Base-by-base conservation (phyloP, 92 coral and sea anemone genomes). In the Virgularia gustaviana region DNA sequence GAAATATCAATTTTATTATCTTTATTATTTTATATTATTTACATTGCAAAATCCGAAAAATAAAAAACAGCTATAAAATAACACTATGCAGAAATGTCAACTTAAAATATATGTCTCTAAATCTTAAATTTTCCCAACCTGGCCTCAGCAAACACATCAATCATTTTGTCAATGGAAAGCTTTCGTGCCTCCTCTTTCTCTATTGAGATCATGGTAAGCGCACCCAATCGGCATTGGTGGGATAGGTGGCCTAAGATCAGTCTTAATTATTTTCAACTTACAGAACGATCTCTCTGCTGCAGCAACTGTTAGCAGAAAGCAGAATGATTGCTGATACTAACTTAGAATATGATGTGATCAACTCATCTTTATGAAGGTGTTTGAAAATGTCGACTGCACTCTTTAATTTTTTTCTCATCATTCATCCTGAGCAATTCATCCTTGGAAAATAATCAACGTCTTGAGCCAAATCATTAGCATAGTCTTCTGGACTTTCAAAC, bases 271-370 rank as follows among this genome's bases (percentile, higher is more conserved):
- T 28, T 57, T 27, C 34, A 57, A 28, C 37, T 57, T 57, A 31
- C 63, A 30, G 37, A 57, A 57, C 16, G 62, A 56, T 18, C 62
- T 55, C 29, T 55, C 34, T 55, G 62, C 62, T 55, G 62, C 31
- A 55, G 62, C 62, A 55, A 55, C 62, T 55, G 62, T 55, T 55
- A 55, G 63, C 34, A 10, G n/a, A 28, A 57, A 57, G 16, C 37
- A 57, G 16, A 57, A 57, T 24, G 34, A 57, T 57, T 57, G 63
- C 63, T 57, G 63, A 57, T 27, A 27, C 30, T 19, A 54, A 54
- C 60, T 57, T 57, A 57, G 63, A 57, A 57, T 57, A 57, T 10
- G 63, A 57, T 27, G 37, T 57, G 63, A 57, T 31, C 36, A 57
- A 27, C 37, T 57, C 63, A 28, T 57, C 37, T 10, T 27, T 28